Evolutionary conservation across 1,140 invertebrate genomes (phyloP).

Genomic region (Drosophila teissieri): DNA sequence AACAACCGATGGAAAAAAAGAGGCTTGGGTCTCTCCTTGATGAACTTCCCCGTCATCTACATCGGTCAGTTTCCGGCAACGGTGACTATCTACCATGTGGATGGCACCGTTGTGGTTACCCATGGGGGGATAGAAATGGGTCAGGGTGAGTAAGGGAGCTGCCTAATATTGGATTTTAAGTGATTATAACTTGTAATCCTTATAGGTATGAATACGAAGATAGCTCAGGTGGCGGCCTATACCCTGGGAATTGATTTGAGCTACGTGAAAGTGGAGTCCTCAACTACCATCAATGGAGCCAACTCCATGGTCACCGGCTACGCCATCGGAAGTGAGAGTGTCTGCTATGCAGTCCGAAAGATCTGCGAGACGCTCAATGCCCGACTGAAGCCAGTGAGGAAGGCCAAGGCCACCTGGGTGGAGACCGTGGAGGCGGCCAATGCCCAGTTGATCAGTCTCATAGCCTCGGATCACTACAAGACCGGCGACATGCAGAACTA

Average conservation of each 20-base stretch:
- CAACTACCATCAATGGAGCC: constrained; percentile 88
- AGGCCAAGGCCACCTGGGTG: constrained; percentile 87
- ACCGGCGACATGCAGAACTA: constrained; percentile 86
- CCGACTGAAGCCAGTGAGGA: constrained; percentile 87
- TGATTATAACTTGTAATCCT: rapidly evolving
- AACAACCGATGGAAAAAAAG: constrained; percentile 89
- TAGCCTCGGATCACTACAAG: constrained; percentile 88
- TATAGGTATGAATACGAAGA: constrained; percentile 87
- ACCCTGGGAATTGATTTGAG: constrained; percentile 90
- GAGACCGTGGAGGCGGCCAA: constrained; percentile 87
- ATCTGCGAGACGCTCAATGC: constrained; percentile 88
- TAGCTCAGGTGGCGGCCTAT: constrained; percentile 91
- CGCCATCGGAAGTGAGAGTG: constrained; percentile 87
- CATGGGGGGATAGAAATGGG: constrained; percentile 91
- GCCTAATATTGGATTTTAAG: too few species aligned
- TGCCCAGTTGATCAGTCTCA: constrained; percentile 86
- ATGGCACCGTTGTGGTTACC: constrained; percentile 89
- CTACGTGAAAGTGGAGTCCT: constrained; percentile 89
- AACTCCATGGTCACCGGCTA: constrained; percentile 89
- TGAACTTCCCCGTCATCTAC: constrained; percentile 86
- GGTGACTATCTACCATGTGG: constrained; percentile 88
- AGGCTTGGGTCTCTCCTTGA: constrained; percentile 86
- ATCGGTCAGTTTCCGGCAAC: constrained; percentile 86
- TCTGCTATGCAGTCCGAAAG: constrained; percentile 86
- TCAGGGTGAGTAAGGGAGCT: constrained; percentile 85